Evolutionary conservation across 2,888 invertebrate species (phyloP).

Genomic region (Endomychus coccineus): DNA sequence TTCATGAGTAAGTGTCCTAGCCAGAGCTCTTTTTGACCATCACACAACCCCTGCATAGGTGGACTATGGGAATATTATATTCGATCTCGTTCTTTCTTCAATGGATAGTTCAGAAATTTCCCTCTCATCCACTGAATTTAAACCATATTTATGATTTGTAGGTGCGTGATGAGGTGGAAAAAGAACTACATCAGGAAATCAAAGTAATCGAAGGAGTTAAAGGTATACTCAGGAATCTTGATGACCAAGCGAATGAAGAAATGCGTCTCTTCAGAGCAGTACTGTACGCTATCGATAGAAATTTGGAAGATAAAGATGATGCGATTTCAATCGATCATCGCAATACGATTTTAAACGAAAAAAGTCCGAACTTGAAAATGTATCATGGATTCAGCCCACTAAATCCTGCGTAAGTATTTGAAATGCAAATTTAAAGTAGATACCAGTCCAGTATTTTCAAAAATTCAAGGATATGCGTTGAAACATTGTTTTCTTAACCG

Average conservation of each 20-base stretch:
- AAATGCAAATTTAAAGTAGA: too few relatives aligned
- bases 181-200: constrained; percentile 69
- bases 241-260: constrained; percentile 77
- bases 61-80: too few relatives aligned
- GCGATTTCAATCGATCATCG: constrained; percentile 69
- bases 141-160: too few relatives aligned
- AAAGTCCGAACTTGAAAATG: constrained; percentile 59
- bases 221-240: constrained; percentile 57
- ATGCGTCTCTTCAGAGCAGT: constrained; percentile 72
- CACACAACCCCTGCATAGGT: too few relatives aligned
- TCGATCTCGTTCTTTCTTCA: too few relatives aligned
- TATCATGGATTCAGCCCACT: constrained; percentile 58
- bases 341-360: constrained; percentile 62
- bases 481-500: too few relatives aligned
- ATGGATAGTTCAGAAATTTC: too few relatives aligned
- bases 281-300: constrained; percentile 74
- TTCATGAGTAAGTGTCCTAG: too few relatives aligned
- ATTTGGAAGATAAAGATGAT: constrained; percentile 73
- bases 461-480: too few relatives aligned
- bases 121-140: too few relatives aligned
- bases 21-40: too few relatives aligned
- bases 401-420: constrained; percentile 60
- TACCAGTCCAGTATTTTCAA: too few relatives aligned
- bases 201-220: constrained; percentile 62
- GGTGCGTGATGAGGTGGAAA: constrained; percentile 70